Conservation (phyloP, 1,140 invertebrate genomes). For the Colletes latitarsis region DNA sequence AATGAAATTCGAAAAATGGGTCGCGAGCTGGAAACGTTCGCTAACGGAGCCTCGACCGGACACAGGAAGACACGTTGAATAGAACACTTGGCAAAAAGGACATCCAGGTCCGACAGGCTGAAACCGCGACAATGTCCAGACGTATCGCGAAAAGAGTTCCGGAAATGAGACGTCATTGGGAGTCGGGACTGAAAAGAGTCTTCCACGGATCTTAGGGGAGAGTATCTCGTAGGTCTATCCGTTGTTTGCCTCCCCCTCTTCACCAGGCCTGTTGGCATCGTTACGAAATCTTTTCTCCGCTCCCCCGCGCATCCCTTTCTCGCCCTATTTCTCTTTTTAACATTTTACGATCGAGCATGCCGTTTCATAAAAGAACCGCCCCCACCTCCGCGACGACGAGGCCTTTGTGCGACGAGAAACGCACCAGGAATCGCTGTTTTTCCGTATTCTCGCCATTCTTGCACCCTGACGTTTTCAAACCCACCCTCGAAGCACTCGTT, state of each 20-base stretch:
- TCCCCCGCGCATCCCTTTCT: background rate
- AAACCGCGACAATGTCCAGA: constrained; percentile 21
- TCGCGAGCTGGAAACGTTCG: background rate
- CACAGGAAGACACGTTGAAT: background rate
- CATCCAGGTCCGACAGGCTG: background rate
- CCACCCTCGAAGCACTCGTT: too few species aligned
- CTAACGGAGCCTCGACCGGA: background rate
- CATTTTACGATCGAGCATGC: constrained; percentile 32
- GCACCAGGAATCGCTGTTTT: too few species aligned
- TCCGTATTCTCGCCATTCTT: too few species aligned
- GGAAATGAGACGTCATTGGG: constrained; percentile 23
- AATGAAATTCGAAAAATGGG: constrained; percentile 3
- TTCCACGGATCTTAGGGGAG: background rate
- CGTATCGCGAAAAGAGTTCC: constrained; percentile 1
- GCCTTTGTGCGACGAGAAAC: too few species aligned
- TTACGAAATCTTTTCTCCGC: constrained; percentile 24
- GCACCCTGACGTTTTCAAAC: too few species aligned
- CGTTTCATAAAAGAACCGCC: constrained; percentile 21
- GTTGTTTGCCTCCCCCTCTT: constrained; percentile 9
- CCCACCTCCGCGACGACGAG: too few species aligned
- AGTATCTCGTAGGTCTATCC: constrained; percentile 23
- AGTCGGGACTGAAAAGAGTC: background rate
- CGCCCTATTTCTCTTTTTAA: constrained; percentile 49
- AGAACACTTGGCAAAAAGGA: background rate
- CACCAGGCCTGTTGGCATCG: constrained; percentile 12